These are phyloP conservation scores for Orthonyx spaldingii DNA, from an alignment of 2,113 vertebrate genomes.

Conservation along the genomic window DNA sequence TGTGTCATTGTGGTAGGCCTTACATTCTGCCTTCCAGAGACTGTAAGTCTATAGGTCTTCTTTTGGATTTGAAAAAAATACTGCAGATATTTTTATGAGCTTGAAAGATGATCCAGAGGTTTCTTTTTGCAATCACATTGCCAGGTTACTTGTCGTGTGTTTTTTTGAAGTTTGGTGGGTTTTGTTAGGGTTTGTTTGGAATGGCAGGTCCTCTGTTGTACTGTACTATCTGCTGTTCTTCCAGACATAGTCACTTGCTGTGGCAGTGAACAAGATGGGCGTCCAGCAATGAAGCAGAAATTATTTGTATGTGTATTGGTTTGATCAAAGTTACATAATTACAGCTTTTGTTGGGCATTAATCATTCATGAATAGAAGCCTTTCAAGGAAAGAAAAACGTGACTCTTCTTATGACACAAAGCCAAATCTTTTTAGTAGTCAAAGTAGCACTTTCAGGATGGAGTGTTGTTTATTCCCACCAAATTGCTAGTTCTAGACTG, in stretches of 20 bases:
- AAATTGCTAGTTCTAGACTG: neutral
- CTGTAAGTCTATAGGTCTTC: neutral
- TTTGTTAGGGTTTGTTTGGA: neutral
- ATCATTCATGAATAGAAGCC: conserved; percentile 43
- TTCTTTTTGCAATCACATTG: neutral
- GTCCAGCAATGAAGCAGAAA: neutral
- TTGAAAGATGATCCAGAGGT: neutral
- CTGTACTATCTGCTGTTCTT: neutral
- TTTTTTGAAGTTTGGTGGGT: neutral
- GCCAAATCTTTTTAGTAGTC: conserved; percentile 21
- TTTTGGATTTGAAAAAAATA: neutral
- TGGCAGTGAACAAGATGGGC: neutral
- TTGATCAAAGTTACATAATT: conserved; percentile 44
- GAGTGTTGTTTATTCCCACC: neutral
- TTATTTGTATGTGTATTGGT: neutral
- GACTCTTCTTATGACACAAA: conserved; percentile 32
- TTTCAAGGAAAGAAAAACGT: conserved; percentile 34
- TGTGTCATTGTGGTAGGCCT: neutral
- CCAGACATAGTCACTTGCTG: neutral
- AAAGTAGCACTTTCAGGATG: neutral
- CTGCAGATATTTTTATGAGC: neutral
- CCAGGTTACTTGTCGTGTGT: neutral
- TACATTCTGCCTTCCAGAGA: neutral
- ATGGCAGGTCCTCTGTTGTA: neutral
- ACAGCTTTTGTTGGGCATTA: conserved; percentile 30